Base-by-base conservation (phyloP, 2,888 invertebrate species). In the Drosophila atroscutellata region DNA sequence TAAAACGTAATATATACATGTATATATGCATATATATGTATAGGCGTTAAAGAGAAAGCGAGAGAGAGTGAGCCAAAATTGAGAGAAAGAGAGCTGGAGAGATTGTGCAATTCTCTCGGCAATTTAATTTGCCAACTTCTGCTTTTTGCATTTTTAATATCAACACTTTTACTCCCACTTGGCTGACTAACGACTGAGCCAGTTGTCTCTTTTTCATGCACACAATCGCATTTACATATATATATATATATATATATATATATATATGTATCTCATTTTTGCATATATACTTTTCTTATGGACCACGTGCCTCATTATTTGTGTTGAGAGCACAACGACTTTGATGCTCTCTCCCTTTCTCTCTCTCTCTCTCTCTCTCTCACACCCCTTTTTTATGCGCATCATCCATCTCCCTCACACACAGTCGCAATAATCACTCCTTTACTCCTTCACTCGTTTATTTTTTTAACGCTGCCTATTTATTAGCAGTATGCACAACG, bases 301-400 rank as follows among this genome's bases (percentile, higher is more conserved):
- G 72, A 80, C 88, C 90, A 85, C 90, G 88, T 87, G 90, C 73
- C 89, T 89, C 75, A 81, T 81, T 89, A 80, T 62, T 75, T 74
- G 58, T 9, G 72, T 34, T 56, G 72, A 73, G 77, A 75, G 81
- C 54, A 73, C 66, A 73, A 70, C 52, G 61, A 55, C 49, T 56
- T 58, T 42, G 47, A 51, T 49, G 45, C 65, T 49, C 39, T 64
- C 66, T 71, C 74, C 67, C 67, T 59, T 42, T 69, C 69, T 60
- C 64, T n/a, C 62, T 55, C 59, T 28, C 26, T 9, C 57, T 9
- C 57, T 18, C n/a, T 20, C 47, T 28, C 57, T 18, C n/a, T 20
- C 47, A 24, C 32, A 15, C 20, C 45, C 20, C 15, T 45, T 45
- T 45, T 45, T 45, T 45, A 45, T 45, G 45, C 45, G 20, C 20